Percentiles rank a stretch among this genome's conserved stretches.
These are phyloP conservation scores for Sycophila sp. DNA, from an alignment of 1,140 invertebrate species.

Conservation along the genomic window DNA sequence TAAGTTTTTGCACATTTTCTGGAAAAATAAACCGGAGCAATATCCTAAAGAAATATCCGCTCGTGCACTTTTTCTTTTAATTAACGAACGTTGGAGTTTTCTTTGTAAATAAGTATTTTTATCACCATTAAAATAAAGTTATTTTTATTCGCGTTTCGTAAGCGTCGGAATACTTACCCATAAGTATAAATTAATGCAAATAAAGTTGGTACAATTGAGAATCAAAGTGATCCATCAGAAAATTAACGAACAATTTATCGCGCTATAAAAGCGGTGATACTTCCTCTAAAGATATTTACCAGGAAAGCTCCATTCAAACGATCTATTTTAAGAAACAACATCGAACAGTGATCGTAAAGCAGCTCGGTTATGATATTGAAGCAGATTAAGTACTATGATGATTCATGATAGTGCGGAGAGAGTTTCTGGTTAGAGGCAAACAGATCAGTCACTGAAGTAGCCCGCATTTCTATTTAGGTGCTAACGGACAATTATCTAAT, in stretches of 20 bases:
- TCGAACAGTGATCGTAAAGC: slow-evolving; percentile 25
- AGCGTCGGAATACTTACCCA: too few species aligned
- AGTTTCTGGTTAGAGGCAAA: slow-evolving; percentile 15
- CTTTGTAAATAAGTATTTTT: too few species aligned
- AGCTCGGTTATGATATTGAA: slow-evolving; percentile 31
- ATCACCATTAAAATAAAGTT: too few species aligned
- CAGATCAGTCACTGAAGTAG: slow-evolving; percentile 49
- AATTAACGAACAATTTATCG: too few species aligned
- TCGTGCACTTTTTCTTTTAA: too few species aligned
- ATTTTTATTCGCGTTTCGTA: too few species aligned
- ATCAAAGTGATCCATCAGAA: too few species aligned
- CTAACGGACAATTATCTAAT: background rate
- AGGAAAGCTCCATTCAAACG: background rate
- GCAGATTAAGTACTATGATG: background rate
- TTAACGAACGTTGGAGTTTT: too few species aligned
- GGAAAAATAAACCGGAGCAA: slow-evolving; percentile 68
- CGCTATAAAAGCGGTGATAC: too few species aligned
- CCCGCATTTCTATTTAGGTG: slow-evolving; percentile 57
- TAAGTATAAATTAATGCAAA: too few species aligned
- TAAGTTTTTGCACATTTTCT: slow-evolving; percentile 78
- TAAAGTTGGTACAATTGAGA: too few species aligned
- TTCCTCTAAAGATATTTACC: background rate
- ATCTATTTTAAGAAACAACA: slow-evolving; percentile 10
- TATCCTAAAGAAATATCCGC: slow-evolving; percentile 62
- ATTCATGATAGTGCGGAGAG: slow-evolving; percentile 12